These are phyloP conservation scores for Lycocerus yunnanus DNA, from an alignment of 2,888 invertebrate genomes.

Conservation along the genomic window DNA sequence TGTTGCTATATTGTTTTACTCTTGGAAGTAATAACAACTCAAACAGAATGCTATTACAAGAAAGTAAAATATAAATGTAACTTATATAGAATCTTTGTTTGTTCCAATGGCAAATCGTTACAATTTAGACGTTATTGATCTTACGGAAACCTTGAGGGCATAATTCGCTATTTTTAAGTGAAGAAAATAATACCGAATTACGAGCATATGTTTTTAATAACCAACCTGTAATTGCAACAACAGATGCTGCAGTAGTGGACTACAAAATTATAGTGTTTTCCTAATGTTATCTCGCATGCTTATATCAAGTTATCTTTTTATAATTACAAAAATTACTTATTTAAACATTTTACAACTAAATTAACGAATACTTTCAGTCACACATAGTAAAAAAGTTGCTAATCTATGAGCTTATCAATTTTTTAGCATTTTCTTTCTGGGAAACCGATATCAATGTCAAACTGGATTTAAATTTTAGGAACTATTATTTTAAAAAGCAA, in stretches of 20 bases:
- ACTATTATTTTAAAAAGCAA: no score
- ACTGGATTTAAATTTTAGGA: no score
- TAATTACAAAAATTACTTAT: background rate
- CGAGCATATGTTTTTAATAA: constrained; percentile 31
- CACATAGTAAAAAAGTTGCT: no score
- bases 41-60: constrained; percentile 25
- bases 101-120: constrained; percentile 39
- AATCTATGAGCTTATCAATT: no score
- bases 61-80: constrained; percentile 29
- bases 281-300: background rate
- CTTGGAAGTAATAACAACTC: constrained; percentile 28
- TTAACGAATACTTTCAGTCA: background rate
- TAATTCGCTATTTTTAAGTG: constrained; percentile 47
- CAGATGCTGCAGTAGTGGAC: background rate
- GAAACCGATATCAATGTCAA: no score
- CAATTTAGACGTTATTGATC: constrained; percentile 50
- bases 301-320: background rate
- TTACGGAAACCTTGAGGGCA: constrained; percentile 45
- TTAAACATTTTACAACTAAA: background rate
- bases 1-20: constrained; percentile 29
- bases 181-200: constrained; percentile 51
- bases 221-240: background rate
- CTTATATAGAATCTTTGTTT: constrained; percentile 27
- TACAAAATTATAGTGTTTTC: background rate
- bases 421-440: no score